Conservation (phyloP, 2,113 vertebrate species). For the Callorhinus ursinus region DNA sequence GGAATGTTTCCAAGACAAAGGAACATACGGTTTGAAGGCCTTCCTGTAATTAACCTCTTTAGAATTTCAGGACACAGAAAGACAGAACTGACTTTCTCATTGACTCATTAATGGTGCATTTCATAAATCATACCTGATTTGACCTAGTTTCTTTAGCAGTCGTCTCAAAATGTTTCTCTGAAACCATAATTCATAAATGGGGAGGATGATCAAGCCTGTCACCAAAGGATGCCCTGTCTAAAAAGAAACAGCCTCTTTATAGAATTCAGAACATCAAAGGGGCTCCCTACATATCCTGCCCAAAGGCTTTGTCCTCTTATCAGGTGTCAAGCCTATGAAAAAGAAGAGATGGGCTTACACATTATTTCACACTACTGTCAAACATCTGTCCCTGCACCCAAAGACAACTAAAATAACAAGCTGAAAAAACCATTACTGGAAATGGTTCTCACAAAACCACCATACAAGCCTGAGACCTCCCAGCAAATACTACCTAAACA, state of each 20-base stretch:
- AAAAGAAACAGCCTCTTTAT: conserved; percentile 20
- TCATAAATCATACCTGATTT: conserved; percentile 69
- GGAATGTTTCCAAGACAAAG: conserved; percentile 60
- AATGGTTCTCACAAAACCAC: conserved; percentile 1
- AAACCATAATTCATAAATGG: conserved; percentile 52
- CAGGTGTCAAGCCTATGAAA: background rate
- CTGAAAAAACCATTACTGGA: background rate
- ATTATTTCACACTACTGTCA: conserved; percentile 41
- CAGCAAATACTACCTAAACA: background rate
- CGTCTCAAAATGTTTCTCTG: conserved; percentile 58
- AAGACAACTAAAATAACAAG: conserved; percentile 39
- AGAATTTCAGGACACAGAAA: conserved; percentile 65
- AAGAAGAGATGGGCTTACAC: conserved; percentile 19
- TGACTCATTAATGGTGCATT: conserved; percentile 58
- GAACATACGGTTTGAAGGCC: conserved; percentile 59
- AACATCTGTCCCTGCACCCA: conserved; percentile 12
- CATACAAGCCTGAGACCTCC: background rate
- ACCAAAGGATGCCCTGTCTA: conserved; percentile 32
- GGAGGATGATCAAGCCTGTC: conserved; percentile 30
- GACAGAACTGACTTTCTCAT: conserved; percentile 57
- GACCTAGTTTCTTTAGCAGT: conserved; percentile 66
- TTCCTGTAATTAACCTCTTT: conserved; percentile 71
- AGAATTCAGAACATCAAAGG: conserved; percentile 43
- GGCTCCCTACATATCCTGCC: background rate
- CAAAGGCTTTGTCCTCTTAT: background rate